These are phyloP conservation scores for Hexactinellida sp. DNA, from an alignment of 37 sponge, comb jelly and placozoan genomes.

Conservation along the genomic window DNA sequence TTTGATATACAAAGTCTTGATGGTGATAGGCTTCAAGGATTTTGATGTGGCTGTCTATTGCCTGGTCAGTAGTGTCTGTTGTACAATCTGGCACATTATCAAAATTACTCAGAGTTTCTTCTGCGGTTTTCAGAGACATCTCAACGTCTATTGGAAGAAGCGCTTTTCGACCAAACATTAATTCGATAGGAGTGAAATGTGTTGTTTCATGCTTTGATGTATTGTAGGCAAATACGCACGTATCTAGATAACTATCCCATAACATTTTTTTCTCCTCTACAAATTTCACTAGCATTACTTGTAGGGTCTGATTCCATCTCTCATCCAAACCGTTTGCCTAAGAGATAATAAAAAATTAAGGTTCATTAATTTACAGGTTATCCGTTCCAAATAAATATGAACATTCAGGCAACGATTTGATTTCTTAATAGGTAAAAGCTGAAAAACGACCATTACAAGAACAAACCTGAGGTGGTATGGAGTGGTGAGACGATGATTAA, in stretches of 20 bases:
- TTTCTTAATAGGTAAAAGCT: too few relatives aligned
- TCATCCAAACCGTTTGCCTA: background rate
- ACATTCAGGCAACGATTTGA: too few relatives aligned
- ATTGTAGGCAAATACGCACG: too few relatives aligned
- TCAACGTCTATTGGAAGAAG: background rate
- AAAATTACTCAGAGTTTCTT: background rate
- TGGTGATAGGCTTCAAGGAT: background rate
- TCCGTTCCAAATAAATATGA: too few relatives aligned
- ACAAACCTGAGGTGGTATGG: too few relatives aligned
- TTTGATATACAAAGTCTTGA: background rate
- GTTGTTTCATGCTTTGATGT: background rate
- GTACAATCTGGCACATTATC: background rate
- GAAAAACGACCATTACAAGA: too few relatives aligned
- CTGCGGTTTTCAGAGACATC: background rate
- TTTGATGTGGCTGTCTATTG: background rate
- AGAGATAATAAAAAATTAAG: background rate
- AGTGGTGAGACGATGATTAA: too few relatives aligned
- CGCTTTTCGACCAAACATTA: background rate
- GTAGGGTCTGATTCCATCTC: background rate
- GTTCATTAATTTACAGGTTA: too few relatives aligned
- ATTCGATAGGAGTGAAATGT: background rate
- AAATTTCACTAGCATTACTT: background rate
- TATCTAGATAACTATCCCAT: background rate
- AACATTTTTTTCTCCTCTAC: background rate
- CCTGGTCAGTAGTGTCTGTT: background rate